Percentiles rank a stretch among this genome's conserved stretches.
phyloP scores from a whole-genome alignment of 2,797 vertebrate species.

The Lophius americanus region DNA sequence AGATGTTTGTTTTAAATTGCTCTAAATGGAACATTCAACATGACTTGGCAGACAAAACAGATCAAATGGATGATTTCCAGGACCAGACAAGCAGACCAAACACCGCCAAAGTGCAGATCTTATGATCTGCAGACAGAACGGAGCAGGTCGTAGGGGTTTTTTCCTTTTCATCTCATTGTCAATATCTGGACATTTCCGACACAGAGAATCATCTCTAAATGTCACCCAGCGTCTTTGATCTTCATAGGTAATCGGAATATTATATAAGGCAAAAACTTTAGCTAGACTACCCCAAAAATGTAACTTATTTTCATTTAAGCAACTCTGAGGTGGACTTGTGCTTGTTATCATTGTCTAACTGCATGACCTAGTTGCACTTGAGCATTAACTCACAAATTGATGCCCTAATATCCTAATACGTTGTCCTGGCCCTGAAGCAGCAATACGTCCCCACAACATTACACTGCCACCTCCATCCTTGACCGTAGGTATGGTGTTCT shows the following conservation, averaged over 20 bases:
- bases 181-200: constrained; percentile 38
- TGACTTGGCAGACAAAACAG: constrained; percentile 41
- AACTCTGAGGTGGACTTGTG: too few relatives aligned
- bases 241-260: constrained; percentile 9
- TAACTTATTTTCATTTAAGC: too few relatives aligned
- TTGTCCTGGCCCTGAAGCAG: too few relatives aligned
- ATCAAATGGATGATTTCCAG: constrained; percentile 34
- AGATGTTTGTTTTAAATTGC: constrained; percentile 26
- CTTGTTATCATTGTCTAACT: too few relatives aligned
- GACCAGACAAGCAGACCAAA: constrained; percentile 43
- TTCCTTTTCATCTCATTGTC: constrained; percentile 19
- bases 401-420: too few relatives aligned
- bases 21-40: constrained; percentile 31
- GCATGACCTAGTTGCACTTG: too few relatives aligned
- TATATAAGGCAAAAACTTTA: too few relatives aligned
- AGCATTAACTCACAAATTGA: too few relatives aligned
- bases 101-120: constrained; percentile 27
- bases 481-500: too few relatives aligned
- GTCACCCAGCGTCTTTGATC: constrained; percentile 17
- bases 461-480: too few relatives aligned
- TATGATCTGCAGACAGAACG: constrained; percentile 35
- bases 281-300: too few relatives aligned
- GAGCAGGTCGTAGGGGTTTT: constrained; percentile 1
- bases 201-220: constrained; percentile 13
- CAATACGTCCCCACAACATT: too few relatives aligned